These are phyloP conservation scores for Auanema freiburgensis DNA, from an alignment of 2,888 invertebrate species.

Conservation along the genomic window DNA sequence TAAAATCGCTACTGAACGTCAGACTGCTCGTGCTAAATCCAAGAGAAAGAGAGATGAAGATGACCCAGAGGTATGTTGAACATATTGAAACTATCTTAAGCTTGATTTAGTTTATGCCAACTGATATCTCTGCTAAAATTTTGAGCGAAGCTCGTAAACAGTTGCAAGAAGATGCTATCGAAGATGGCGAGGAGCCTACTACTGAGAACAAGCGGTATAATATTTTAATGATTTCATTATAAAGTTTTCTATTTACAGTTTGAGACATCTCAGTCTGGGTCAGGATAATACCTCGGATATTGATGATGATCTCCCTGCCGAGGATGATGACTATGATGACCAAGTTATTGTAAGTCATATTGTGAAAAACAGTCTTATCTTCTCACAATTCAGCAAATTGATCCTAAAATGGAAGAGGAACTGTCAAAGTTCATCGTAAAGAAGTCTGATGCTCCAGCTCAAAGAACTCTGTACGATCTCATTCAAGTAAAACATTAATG, in stretches of 20 bases:
- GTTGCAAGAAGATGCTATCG: constrained; percentile 36
- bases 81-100: background rate
- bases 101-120: constrained; percentile 42
- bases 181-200: constrained; percentile 21
- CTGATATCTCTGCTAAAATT: constrained; percentile 49
- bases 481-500: constrained; percentile 76
- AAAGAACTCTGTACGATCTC: constrained; percentile 82
- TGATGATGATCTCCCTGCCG: constrained; percentile 27
- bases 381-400: constrained; percentile 36
- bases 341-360: constrained; percentile 31
- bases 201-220: constrained; percentile 12
- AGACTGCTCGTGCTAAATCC: constrained; percentile 37
- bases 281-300: constrained; percentile 34
- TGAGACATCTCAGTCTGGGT: constrained; percentile 41
- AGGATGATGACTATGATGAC: constrained; percentile 41
- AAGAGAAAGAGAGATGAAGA: constrained; percentile 38
- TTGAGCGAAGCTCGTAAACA: constrained; percentile 46
- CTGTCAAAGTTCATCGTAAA: constrained; percentile 80
- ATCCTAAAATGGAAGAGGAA: constrained; percentile 76
- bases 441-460: constrained; percentile 69
- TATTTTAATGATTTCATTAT: background rate
- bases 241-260: background rate
- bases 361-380: background rate
- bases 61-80: constrained; percentile 27
- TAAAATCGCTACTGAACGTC: constrained; percentile 40